Base-by-base conservation (phyloP, 2,888 invertebrate species). In the Alviniconcha strummeri region DNA sequence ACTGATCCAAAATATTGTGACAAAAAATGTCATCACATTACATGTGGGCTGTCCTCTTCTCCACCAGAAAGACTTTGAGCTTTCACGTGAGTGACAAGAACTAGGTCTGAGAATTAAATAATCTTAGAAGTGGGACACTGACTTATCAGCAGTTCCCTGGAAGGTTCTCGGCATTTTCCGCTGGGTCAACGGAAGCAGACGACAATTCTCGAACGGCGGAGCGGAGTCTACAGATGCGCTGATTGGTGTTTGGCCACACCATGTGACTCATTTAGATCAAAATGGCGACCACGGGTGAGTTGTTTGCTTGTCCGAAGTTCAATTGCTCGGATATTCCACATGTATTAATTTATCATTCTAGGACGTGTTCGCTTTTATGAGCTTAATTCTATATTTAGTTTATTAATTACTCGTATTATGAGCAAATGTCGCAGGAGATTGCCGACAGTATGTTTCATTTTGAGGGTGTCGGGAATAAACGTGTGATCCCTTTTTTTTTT, bases 221-320 rank as follows among this genome's bases (percentile, higher is more conserved):
- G 0, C 36, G 36, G 36, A 36, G 36, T 36, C 36, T 13, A 54
- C 15, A 13, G n/a, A n/a, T 7, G 15, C 13, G 52, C 57, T 19
- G 60, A 36, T 77, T 77, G 77, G 77, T 60, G 9, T 2, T 8
- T 19, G 77, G n/a, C 11, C 19, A 17, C 11, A 19, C 56, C 77
- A 77, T 15, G 77, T 77, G 77, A 77, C 15, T 19, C 19, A 7
- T n/a, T 15, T 19, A 5, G 77, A 60, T 60, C 77, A 77, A 77
- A 77, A 77, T 77, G 77, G 77, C 77, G 55, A 19, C 77, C 57
- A 60, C 57, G 17, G 77, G 77, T 77, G 60, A 60, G 77, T 77
- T 8, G 57, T 19, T n/a, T 77, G 56, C 9, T 60, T 11, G 5
- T 13, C 1, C 54, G 7, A 54, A 75, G 75, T 55, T 75, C 9